Conservation (phyloP, 2,888 invertebrate genomes). For the Drosophila maculinotata region DNA sequence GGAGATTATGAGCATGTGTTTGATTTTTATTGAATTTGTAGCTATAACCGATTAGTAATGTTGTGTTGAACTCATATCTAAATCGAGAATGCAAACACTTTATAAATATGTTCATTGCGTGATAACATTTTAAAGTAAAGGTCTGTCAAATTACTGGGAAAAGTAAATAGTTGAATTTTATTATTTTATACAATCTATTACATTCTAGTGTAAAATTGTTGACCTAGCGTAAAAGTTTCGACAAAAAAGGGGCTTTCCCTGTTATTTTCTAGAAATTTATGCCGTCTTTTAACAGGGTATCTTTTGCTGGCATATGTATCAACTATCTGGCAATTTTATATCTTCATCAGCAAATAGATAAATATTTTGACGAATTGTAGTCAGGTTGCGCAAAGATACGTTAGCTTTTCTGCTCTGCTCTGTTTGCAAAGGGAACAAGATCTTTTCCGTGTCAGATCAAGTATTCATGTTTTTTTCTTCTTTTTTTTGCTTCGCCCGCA, state of each 20-base stretch:
- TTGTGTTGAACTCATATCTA: constrained; percentile 22
- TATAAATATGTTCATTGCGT: not conserved
- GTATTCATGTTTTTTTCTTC: not conserved
- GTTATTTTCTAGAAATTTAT: no score
- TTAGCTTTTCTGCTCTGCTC: no score
- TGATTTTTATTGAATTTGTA: constrained; percentile 15
- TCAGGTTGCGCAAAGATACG: no score
- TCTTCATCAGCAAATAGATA: no score
- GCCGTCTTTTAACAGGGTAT: no score
- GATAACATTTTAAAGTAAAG: not conserved
- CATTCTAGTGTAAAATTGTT: no score
- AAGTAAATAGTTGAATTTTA: not conserved
- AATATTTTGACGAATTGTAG: no score
- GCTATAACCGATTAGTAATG: no score
- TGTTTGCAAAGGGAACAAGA: not conserved
- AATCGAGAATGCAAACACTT: constrained; percentile 2
- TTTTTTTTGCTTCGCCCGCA: not conserved
- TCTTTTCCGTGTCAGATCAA: not conserved
- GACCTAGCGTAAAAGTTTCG: not conserved
- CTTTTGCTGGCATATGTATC: no score
- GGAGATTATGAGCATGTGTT: constrained; percentile 10
- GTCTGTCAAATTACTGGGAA: not conserved
- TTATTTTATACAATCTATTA: no score
- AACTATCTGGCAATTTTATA: no score
- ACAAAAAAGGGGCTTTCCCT: not conserved